Evolutionary conservation across 2,797 vertebrate species (phyloP).

Genomic region (Astyanax mexicanus): DNA sequence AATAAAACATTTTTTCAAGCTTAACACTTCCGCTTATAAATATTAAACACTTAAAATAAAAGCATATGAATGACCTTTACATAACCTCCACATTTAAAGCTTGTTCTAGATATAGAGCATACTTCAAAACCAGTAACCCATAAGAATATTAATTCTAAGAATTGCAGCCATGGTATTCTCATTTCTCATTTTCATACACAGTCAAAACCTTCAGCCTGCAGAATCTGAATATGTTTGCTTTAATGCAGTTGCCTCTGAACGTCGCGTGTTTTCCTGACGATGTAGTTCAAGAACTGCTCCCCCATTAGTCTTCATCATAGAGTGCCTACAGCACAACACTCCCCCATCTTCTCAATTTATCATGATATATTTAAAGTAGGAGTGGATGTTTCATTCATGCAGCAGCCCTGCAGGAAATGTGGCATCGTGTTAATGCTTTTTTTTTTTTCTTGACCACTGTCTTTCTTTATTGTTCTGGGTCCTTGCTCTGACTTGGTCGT

Average conservation of each 20-base stretch:
- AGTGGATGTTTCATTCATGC: slow-evolving; percentile 33
- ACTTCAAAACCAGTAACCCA: no score
- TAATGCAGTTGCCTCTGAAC: slow-evolving; percentile 15
- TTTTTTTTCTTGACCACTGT: slow-evolving; percentile 40
- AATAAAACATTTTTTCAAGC: no score
- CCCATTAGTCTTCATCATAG: slow-evolving; percentile 45
- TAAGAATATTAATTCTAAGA: no score
- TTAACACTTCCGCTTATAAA: no score
- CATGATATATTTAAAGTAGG: slow-evolving; percentile 28
- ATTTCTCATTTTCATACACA: neutral
- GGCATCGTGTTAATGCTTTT: slow-evolving; percentile 46
- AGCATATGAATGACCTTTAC: no score
- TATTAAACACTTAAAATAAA: no score
- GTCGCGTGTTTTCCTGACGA: slow-evolving; percentile 1
- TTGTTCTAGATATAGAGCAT: neutral
- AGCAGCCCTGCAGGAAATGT: slow-evolving; percentile 42
- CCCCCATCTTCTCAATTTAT: slow-evolving; percentile 26
- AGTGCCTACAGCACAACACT: slow-evolving; percentile 24
- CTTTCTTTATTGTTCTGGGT: slow-evolving; percentile 31
- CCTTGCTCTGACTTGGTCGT: neutral
- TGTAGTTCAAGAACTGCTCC: slow-evolving; percentile 29
- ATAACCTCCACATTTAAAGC: no score
- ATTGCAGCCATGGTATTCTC: neutral
- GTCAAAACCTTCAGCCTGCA: slow-evolving; percentile 11
- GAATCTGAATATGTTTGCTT: slow-evolving; percentile 12